Conservation (phyloP, 1,140 invertebrate genomes). For the Diorhabda carinulata region DNA sequence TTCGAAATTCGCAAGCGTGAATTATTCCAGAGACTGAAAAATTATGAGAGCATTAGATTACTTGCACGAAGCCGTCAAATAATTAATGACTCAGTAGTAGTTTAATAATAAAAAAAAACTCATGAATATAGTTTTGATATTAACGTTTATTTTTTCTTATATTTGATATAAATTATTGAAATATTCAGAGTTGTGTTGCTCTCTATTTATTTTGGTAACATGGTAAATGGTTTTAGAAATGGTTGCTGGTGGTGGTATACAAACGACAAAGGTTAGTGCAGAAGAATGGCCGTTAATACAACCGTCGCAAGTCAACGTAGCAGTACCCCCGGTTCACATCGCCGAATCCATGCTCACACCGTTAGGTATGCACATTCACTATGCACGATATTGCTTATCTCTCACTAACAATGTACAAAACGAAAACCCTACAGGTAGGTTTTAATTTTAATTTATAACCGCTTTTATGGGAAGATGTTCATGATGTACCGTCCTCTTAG, state of each 20-base stretch:
- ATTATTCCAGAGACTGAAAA: no score
- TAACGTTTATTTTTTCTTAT: no score
- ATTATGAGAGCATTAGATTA: no score
- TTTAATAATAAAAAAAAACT: no score
- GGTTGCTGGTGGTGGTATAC: slow-evolving; percentile 48
- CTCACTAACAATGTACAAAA: not conserved
- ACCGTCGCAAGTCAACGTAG: slow-evolving; percentile 73
- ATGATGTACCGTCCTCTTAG: not conserved
- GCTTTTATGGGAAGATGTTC: not conserved
- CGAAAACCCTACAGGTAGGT: not conserved
- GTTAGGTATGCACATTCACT: slow-evolving; percentile 56
- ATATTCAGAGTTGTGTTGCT: no score
- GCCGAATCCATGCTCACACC: slow-evolving; percentile 77
- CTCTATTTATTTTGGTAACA: not conserved
- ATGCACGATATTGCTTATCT: slow-evolving; percentile 8
- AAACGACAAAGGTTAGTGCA: slow-evolving; percentile 44
- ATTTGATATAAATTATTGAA: no score
- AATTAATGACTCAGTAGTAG: no score
- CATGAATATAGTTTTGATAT: no score
- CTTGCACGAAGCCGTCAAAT: no score
- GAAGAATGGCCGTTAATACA: slow-evolving; percentile 68
- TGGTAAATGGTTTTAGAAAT: slow-evolving; percentile 41
- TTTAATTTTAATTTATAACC: not conserved
- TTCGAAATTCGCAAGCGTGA: no score
- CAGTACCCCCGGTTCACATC: slow-evolving; percentile 66